phyloP scores from a whole-genome alignment of 37 sponge, comb jelly and placozoan species.

The Bolinopsis microptera region DNA sequence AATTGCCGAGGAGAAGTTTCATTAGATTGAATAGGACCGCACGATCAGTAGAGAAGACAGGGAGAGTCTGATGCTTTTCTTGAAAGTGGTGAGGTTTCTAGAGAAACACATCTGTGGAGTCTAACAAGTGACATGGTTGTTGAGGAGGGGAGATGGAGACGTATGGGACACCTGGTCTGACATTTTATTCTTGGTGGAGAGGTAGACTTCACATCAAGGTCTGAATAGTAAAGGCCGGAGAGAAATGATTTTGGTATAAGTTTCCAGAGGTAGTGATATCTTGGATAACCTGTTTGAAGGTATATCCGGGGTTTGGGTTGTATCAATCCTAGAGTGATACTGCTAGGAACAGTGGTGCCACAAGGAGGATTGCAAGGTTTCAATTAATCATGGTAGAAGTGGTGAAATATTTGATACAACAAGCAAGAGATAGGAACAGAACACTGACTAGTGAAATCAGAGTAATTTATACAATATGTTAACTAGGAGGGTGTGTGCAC shows the following conservation, averaged over 20 bases:
- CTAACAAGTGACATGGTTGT: background rate
- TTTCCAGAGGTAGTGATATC: background rate
- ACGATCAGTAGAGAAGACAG: background rate
- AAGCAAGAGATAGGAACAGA: no score
- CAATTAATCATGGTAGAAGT: background rate
- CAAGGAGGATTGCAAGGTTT: slow-evolving; percentile 61
- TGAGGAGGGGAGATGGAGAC: background rate
- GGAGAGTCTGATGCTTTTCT: background rate
- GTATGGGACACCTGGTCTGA: background rate
- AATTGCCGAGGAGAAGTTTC: background rate
- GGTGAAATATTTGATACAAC: background rate
- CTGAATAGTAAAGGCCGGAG: slow-evolving; percentile 17
- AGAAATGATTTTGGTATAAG: background rate
- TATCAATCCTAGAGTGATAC: background rate
- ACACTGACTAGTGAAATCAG: background rate
- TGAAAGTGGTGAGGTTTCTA: no score
- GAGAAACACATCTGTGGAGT: background rate
- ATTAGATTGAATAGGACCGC: background rate
- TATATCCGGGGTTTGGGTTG: background rate
- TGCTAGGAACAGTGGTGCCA: slow-evolving; percentile 35
- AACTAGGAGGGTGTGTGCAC: background rate
- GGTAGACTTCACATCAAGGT: background rate
- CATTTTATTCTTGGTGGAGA: background rate
- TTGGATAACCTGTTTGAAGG: background rate
- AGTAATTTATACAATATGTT: background rate